Base-by-base conservation (phyloP, 2,113 vertebrate genomes). In the Centropus unirufus region DNA sequence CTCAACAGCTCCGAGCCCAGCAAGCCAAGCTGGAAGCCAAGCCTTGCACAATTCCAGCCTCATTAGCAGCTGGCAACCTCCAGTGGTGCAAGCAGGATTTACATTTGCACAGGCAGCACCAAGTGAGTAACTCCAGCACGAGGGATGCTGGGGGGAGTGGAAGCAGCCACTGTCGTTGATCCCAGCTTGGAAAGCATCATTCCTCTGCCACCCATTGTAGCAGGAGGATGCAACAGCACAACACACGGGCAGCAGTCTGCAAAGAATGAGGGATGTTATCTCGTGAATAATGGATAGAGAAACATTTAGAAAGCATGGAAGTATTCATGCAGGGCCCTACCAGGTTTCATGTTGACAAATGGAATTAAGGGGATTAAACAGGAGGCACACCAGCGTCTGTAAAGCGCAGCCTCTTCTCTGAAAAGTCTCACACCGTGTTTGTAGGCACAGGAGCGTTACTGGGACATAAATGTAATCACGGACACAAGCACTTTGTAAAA, bases 231-330 rank as follows among this genome's bases (percentile, higher is more conserved):
- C 66, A 5, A 42, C 18, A n/a, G 86, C 59, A 22, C 11, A 5
- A 4, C 9, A 4, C 3, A 5, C 3, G 8, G 92, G 92, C 92
- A 95, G 73, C 34, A 20, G 92, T 0, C 30, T 3, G 0, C 12
- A 10, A 69, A 70, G 64, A 87, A 81, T 3, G 52, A 81, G 73
- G 78, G 91, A 84, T 89, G 89, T 87, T 87, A 83, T 87, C 95
- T 91, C 7, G 3, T 92, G 74, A 96, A 95, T 89, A 92, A 92
- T 51, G 51, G 80, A 93, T 55, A 59, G 54, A 55, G 77, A 84
- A 87, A 95, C 70, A 22, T 61, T 34, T 34, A 61, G 74, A 44
- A 12, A 49, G 69, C 44, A 12, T 2, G 8, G 79, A 57, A 14
- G 62, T 10, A 46, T 6, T 16, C 12, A 59, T 61, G 84, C 73